phyloP scores from a whole-genome alignment of 2,888 invertebrate genomes.

The Drosophila macrospina region DNA sequence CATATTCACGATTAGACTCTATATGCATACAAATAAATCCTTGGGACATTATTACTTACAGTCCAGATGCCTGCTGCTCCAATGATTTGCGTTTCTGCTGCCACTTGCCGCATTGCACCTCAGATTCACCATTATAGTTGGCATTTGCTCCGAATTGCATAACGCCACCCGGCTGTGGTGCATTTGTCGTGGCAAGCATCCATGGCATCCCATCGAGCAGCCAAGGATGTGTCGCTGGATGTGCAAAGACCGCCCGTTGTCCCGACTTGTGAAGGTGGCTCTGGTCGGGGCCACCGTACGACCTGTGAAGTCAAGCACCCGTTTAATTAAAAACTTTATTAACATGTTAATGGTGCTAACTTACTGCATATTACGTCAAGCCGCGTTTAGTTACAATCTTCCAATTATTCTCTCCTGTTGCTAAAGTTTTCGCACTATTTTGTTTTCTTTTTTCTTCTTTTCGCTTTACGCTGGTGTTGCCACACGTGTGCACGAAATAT shows the following conservation, averaged over 20 bases:
- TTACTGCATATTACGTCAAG: conserved; percentile 54
- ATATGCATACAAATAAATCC: too few relatives aligned
- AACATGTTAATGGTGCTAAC: not conserved
- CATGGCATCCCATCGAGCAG: conserved; percentile 86
- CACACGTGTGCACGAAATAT: conserved; percentile 15
- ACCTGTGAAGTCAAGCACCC: conserved; percentile 29
- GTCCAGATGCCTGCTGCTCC: conserved; percentile 81
- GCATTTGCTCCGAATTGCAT: conserved; percentile 74
- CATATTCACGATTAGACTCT: not conserved
- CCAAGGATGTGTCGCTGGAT: conserved; percentile 56
- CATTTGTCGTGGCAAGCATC: conserved; percentile 84
- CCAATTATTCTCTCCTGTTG: conserved; percentile 7
- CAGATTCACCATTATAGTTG: conserved; percentile 49
- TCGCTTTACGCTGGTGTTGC: conserved; percentile 24
- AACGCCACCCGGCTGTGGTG: conserved; percentile 83
- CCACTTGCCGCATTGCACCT: conserved; percentile 57
- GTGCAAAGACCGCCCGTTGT: conserved; percentile 49
- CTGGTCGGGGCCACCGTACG: conserved; percentile 54
- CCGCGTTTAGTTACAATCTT: not conserved
- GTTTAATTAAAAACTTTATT: not conserved
- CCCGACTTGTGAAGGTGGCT: conserved; percentile 49
- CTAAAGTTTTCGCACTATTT: conserved; percentile 32
- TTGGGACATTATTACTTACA: conserved; percentile 85
- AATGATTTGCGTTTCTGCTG: conserved; percentile 83
- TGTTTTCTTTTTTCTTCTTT: conserved; percentile 32